Conservation (phyloP, 2,797 vertebrate species). For the Pristis pectinata region DNA sequence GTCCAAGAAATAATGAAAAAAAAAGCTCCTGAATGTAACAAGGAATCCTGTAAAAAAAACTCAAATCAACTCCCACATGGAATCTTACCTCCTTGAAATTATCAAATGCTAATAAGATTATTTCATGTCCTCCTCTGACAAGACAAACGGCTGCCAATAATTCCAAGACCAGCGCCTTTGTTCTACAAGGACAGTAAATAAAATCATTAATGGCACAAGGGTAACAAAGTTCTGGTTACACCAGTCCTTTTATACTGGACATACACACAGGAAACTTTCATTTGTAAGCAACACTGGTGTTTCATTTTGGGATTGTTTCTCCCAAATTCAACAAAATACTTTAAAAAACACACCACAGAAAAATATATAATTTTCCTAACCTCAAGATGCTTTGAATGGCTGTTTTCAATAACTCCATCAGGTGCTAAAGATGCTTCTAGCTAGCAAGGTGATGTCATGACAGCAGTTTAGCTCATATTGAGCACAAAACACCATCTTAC, state of each 20-base stretch:
- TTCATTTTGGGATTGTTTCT: background rate
- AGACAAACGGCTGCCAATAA: constrained; percentile 87
- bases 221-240: constrained; percentile 18
- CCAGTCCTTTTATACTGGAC: constrained; percentile 4
- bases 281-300: background rate
- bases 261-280: background rate
- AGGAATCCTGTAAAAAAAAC: background rate
- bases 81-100: constrained; percentile 87
- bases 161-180: constrained; percentile 88
- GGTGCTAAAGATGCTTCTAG: background rate
- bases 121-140: constrained; percentile 91
- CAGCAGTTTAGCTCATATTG: background rate
- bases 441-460: background rate
- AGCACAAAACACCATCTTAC: too few relatives aligned
- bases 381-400: background rate
- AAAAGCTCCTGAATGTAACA: background rate
- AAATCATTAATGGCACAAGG: constrained; percentile 1
- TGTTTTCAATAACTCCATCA: background rate
- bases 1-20: background rate
- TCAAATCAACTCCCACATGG: background rate
- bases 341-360: background rate
- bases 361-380: background rate
- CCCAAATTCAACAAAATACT: background rate
- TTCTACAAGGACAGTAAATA: constrained; percentile 60
- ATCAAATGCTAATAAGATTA: constrained; percentile 87